Evolutionary conservation across 2,113 vertebrate genomes (phyloP).

Genomic region (Callionymus lyra): DNA sequence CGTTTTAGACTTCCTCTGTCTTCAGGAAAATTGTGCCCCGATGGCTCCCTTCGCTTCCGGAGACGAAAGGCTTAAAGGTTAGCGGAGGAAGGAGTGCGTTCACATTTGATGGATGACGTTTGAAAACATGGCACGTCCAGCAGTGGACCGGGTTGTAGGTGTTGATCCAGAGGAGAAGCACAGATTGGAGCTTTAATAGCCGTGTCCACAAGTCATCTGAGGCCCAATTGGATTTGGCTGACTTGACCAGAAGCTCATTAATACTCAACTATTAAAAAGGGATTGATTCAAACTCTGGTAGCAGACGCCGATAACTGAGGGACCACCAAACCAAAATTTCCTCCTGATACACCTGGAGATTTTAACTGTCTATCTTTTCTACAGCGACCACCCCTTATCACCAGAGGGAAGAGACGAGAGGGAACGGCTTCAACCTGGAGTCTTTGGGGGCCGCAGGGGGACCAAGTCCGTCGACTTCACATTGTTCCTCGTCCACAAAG

Average conservation of each 20-base stretch:
- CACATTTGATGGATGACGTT: conserved; percentile 34
- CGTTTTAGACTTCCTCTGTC: conserved; percentile 41
- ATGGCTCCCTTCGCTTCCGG: conserved; percentile 20
- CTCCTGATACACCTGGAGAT: too few species aligned
- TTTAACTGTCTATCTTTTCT: conserved; percentile 4
- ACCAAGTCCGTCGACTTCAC: conserved; percentile 13
- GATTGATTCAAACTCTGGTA: conserved; percentile 49
- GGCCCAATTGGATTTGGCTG: conserved; percentile 58
- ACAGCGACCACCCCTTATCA: conserved; percentile 48
- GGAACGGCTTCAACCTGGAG: conserved; percentile 11
- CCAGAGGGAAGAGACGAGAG: conserved; percentile 31
- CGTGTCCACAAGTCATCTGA: conserved; percentile 47
- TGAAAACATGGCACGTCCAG: conserved; percentile 30
- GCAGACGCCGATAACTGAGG: conserved; percentile 36
- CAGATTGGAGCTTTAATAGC: conserved; percentile 57
- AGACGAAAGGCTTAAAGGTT: conserved; percentile 28
- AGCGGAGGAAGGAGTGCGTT: conserved; percentile 13
- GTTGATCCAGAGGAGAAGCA: conserved; percentile 34
- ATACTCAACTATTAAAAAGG: conserved; percentile 52
- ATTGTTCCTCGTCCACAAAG: conserved; percentile 2
- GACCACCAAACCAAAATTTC: too few species aligned
- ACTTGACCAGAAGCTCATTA: conserved; percentile 60
- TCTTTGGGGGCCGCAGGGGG: conserved; percentile 3
- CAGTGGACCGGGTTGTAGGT: conserved; percentile 15
- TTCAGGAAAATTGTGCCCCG: conserved; percentile 28